Evolutionary conservation across 1,140 invertebrate genomes (phyloP).

Genomic region (Neotoxoptera formosana): DNA sequence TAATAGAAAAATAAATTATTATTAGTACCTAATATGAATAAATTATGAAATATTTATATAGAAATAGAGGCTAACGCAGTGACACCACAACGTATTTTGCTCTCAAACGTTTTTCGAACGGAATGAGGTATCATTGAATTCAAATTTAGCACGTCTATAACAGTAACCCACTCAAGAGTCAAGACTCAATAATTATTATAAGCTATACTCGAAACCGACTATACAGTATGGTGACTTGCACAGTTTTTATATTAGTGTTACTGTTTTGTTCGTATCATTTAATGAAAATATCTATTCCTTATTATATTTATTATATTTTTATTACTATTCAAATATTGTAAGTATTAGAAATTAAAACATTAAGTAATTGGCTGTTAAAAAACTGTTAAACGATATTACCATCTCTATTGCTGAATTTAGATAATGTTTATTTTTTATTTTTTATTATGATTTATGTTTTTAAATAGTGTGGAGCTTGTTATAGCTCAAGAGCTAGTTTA

Average conservation of each 20-base stretch:
- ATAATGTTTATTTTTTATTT: too few species aligned
- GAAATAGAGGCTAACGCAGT: neutral
- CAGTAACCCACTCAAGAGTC: too few species aligned
- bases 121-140: neutral
- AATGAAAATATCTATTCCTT: neutral
- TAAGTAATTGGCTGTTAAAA: neutral
- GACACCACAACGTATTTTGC: neutral
- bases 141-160: neutral
- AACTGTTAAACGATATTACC: neutral
- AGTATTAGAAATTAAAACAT: constrained; percentile 7
- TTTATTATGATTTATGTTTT: neutral
- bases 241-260: neutral
- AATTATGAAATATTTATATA: neutral
- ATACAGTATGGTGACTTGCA: neutral
- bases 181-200: too few species aligned
- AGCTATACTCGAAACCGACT: too few species aligned
- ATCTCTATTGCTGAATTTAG: neutral
- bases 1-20: too few species aligned
- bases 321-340: neutral
- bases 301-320: too few species aligned
- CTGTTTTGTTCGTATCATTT: neutral
- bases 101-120: neutral
- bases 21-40: neutral
- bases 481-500: neutral
- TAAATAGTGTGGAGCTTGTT: neutral